These are phyloP conservation scores for Scarus forsteni DNA, from an alignment of 2,797 vertebrate species.

Conservation along the genomic window DNA sequence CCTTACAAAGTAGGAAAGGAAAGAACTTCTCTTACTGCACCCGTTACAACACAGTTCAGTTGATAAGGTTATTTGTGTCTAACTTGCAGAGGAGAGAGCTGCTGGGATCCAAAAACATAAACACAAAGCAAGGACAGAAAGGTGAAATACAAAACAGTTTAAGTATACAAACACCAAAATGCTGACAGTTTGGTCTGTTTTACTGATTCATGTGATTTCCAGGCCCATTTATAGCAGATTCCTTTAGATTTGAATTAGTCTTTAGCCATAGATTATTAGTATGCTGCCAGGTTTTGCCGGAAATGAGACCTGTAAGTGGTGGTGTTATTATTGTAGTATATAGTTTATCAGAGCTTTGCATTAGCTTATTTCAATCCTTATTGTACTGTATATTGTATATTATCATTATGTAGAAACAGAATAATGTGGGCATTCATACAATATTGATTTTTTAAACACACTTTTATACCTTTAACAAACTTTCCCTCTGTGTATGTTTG, in stretches of 20 bases:
- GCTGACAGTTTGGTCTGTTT: constrained; percentile 8
- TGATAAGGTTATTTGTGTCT: background rate
- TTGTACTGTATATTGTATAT: no score
- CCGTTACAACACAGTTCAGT: background rate
- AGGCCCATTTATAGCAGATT: background rate
- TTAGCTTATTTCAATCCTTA: no score
- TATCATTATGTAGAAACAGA: no score
- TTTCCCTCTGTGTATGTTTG: constrained; percentile 13
- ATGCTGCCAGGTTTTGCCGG: no score
- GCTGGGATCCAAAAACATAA: constrained; percentile 1
- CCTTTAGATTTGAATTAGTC: no score
- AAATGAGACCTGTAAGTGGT: no score
- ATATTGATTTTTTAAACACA: no score
- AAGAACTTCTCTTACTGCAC: background rate
- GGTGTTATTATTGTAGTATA: no score
- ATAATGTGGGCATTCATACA: no score
- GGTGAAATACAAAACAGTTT: background rate
- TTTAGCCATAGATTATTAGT: no score
- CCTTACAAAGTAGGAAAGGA: background rate
- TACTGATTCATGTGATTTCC: constrained; percentile 8
- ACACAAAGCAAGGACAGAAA: constrained; percentile 8
- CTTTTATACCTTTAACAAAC: no score
- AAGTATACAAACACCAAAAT: background rate
- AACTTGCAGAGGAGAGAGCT: background rate
- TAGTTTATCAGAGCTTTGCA: no score